phyloP scores from a whole-genome alignment of 2,797 vertebrate species.

The Smutsia gigantea region DNA sequence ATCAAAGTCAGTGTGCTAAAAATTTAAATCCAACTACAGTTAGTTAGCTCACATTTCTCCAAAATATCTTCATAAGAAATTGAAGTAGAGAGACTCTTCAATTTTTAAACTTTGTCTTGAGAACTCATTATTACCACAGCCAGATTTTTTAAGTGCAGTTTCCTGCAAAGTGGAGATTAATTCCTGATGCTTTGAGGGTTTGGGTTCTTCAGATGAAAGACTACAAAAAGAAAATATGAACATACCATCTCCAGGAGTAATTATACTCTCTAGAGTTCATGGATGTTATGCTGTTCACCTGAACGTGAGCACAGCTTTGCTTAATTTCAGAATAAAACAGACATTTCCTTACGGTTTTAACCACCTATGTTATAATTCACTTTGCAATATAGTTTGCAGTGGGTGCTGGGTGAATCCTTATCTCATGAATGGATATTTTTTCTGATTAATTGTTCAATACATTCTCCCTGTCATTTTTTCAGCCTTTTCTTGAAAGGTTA shows the following conservation, averaged over 20 bases:
- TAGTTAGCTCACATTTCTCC: neutral
- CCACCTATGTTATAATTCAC: neutral
- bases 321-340: conserved; percentile 13
- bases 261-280: neutral
- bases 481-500: neutral
- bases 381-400: neutral
- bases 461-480: neutral
- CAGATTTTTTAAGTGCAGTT: conserved; percentile 31
- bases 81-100: neutral
- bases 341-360: neutral
- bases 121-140: conserved; percentile 18
- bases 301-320: neutral
- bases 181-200: conserved; percentile 54
- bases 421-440: neutral
- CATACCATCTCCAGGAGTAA: neutral
- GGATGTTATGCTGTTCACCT: conserved; percentile 19
- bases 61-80: neutral
- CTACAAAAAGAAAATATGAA: neutral
- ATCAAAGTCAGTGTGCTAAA: neutral
- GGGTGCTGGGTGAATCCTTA: neutral
- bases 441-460: neutral
- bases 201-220: conserved; percentile 64
- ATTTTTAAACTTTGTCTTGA: conserved; percentile 34
- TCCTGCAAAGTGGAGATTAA: conserved; percentile 59
- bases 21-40: neutral